Evolutionary conservation across 2,113 vertebrate genomes (phyloP).

Genomic region (Scatophagus argus): DNA sequence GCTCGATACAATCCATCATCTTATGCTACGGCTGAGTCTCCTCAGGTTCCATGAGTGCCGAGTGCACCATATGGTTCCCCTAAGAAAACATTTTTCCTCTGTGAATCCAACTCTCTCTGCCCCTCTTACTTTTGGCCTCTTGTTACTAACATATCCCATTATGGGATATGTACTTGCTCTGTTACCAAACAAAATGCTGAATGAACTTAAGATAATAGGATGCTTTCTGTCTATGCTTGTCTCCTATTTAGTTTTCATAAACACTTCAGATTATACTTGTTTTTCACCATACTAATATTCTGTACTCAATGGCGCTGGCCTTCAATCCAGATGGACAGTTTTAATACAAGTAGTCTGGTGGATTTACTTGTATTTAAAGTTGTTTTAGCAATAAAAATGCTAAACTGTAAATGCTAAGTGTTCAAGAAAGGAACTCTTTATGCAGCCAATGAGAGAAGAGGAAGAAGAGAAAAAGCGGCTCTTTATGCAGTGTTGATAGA

Average conservation of each 20-base stretch:
- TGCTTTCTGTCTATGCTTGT: not conserved
- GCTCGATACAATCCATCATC: conserved; percentile 68
- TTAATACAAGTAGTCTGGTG: not conserved
- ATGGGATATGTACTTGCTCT: conserved; percentile 9
- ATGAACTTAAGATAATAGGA: conserved; percentile 10
- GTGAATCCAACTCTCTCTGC: conserved; percentile 33
- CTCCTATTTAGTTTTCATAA: conserved; percentile 15
- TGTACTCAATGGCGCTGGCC: not conserved
- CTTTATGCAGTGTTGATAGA: conserved; percentile 1
- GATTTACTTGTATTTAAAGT: not conserved
- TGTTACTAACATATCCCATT: conserved; percentile 64
- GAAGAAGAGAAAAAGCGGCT: not conserved
- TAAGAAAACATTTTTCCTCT: conserved; percentile 41
- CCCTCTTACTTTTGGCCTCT: conserved; percentile 49
- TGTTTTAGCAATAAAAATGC: not conserved
- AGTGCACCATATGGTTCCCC: conserved; percentile 42
- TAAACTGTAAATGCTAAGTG: not conserved
- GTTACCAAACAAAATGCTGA: conserved; percentile 3
- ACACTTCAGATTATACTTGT: not conserved
- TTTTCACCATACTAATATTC: not conserved
- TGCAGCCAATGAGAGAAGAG: not conserved
- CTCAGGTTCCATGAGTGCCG: conserved; percentile 34
- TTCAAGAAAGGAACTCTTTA: not conserved
- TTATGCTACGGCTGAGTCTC: conserved; percentile 30
- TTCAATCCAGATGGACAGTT: not conserved